Percentiles rank a stretch among this genome's conserved stretches.
Evolutionary conservation across 2,113 vertebrate species (phyloP).

Genomic region (Embiotoca jacksoni): DNA sequence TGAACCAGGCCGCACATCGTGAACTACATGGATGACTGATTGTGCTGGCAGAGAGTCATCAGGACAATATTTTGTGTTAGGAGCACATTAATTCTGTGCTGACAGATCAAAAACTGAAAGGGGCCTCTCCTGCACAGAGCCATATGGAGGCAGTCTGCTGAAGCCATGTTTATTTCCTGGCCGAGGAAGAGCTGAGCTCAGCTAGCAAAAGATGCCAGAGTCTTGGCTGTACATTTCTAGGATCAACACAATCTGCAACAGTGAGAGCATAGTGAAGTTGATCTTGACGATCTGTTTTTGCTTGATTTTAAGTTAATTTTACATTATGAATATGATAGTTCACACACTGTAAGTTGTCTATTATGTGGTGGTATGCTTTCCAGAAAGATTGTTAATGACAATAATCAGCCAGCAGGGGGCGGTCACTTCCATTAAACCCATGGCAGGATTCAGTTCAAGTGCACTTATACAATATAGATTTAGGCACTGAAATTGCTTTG

Average conservation of each 20-base stretch:
- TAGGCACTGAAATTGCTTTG: not conserved
- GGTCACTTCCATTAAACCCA: slow-evolving; percentile 25
- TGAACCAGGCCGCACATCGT: slow-evolving; percentile 18
- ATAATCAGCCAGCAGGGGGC: slow-evolving; percentile 67
- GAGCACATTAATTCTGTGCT: slow-evolving; percentile 34
- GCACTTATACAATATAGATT: not conserved
- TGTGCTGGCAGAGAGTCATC: slow-evolving; percentile 18
- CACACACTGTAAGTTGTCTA: not conserved
- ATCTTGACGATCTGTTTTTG: not conserved
- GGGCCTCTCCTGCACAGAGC: slow-evolving; percentile 35
- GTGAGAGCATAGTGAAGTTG: not conserved
- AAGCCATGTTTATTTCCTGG: slow-evolving; percentile 59
- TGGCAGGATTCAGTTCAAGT: slow-evolving; percentile 1
- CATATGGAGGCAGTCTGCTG: slow-evolving; percentile 65
- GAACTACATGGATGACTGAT: slow-evolving; percentile 23
- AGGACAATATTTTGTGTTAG: slow-evolving; percentile 24
- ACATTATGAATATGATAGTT: not conserved
- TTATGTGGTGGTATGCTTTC: not conserved
- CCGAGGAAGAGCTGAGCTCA: slow-evolving; percentile 62
- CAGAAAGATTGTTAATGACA: slow-evolving; percentile 9
- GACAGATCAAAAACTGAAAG: slow-evolving; percentile 34
- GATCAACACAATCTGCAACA: slow-evolving; percentile 22
- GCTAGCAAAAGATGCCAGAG: slow-evolving; percentile 26
- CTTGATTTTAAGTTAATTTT: not conserved
- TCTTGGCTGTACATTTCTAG: slow-evolving; percentile 17